These are phyloP conservation scores for Bemisia tabaci DNA, from an alignment of 1,140 invertebrate genomes.

Conservation along the genomic window DNA sequence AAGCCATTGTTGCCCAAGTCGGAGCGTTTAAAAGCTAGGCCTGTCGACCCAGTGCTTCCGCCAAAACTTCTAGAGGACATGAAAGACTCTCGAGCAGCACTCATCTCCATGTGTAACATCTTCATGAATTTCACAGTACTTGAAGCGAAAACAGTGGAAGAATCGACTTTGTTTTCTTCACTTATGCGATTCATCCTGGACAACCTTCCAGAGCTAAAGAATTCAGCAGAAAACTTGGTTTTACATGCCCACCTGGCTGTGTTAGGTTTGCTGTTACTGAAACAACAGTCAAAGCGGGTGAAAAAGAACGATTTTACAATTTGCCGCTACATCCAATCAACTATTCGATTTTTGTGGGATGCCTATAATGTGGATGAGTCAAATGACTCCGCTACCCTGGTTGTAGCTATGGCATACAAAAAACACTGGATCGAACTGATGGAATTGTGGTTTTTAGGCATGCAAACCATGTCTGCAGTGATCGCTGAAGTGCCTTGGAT, in stretches of 20 bases:
- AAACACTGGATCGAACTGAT: constrained; percentile 75
- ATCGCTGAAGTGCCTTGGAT: constrained; percentile 71
- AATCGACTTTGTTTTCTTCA: constrained; percentile 56
- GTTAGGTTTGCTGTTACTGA: constrained; percentile 64
- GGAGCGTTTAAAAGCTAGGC: constrained; percentile 54
- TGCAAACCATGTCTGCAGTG: constrained; percentile 77
- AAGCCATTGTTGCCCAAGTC: constrained; percentile 61
- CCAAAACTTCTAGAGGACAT: constrained; percentile 59
- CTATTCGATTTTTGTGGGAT: constrained; percentile 82
- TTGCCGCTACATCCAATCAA: constrained; percentile 71
- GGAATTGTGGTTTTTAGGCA: constrained; percentile 84
- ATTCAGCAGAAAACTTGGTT: constrained; percentile 66
- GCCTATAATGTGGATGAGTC: constrained; percentile 79
- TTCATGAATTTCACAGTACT: constrained; percentile 85
- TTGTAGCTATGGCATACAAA: constrained; percentile 72
- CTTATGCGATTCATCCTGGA: constrained; percentile 75
- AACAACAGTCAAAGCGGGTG: constrained; percentile 63
- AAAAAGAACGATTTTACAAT: constrained; percentile 79
- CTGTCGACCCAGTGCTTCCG: constrained; percentile 55
- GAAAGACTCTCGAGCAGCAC: constrained; percentile 63
- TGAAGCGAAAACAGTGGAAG: constrained; percentile 65
- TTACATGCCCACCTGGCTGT: constrained; percentile 72
- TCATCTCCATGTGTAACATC: constrained; percentile 78
- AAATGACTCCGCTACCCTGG: constrained; percentile 59
- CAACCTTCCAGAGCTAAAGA: constrained; percentile 69